These are phyloP conservation scores for Caenorhabditis drosophilae DNA, from an alignment of 2,888 invertebrate genomes.

Conservation along the genomic window DNA sequence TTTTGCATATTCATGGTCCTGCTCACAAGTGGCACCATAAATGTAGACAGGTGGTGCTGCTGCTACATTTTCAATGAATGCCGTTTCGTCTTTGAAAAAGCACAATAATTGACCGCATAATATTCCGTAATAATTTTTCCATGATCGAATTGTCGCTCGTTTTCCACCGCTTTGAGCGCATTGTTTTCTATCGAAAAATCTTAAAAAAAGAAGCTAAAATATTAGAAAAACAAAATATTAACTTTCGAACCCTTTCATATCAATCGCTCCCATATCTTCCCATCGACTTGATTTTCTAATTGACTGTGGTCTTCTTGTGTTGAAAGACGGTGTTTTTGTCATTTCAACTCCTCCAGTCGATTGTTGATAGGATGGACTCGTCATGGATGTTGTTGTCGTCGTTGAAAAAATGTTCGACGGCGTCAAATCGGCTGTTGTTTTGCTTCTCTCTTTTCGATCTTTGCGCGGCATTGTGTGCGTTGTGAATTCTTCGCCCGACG, in stretches of 20 bases:
- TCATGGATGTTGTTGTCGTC: too few species aligned
- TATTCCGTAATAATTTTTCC: conserved; percentile 93
- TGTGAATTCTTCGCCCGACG: conserved; percentile 42
- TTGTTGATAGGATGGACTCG: too few species aligned
- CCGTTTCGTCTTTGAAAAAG: conserved; percentile 91
- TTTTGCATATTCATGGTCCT: conserved; percentile 92
- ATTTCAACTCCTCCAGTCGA: conserved; percentile 35
- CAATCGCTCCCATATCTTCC: conserved; percentile 64
- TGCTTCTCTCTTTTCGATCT: conserved; percentile 48
- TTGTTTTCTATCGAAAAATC: conserved; percentile 94
- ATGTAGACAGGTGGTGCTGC: conserved; percentile 71
- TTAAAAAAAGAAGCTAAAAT: too few species aligned
- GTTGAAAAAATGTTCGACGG: conserved; percentile 16
- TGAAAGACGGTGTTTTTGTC: conserved; percentile 87
- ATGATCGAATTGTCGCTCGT: conserved; percentile 89
- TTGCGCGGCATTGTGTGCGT: conserved; percentile 54
- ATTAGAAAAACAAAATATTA: too few species aligned
- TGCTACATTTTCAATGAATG: conserved; percentile 82
- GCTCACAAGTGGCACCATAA: conserved; percentile 80
- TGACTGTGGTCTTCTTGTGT: conserved; percentile 74
- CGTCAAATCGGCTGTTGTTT: conserved; percentile 52
- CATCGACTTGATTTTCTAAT: conserved; percentile 52
- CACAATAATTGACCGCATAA: conserved; percentile 94
- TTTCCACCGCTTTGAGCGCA: conserved; percentile 90
- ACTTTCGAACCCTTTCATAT: conserved; percentile 71